Conservation (phyloP, 2,797 vertebrate genomes). For the Acanthis flammea region DNA sequence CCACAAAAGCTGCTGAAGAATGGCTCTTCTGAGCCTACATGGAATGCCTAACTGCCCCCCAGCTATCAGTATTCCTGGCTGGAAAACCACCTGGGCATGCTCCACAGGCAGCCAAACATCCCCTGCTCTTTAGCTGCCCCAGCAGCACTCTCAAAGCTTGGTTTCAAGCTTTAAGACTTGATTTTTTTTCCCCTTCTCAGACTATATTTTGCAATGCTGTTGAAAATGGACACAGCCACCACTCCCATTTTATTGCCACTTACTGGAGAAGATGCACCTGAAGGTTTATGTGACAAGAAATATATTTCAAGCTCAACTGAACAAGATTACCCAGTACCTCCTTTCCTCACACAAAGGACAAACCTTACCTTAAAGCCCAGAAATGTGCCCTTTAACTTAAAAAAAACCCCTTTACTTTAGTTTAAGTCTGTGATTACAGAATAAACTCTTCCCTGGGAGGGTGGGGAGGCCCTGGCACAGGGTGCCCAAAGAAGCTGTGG, state of each 20-base stretch:
- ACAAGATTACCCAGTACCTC: not conserved
- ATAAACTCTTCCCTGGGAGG: not conserved
- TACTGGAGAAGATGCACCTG: not conserved
- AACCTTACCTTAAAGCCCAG: not conserved
- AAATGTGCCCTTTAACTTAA: not conserved
- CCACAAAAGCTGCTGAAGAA: conserved; percentile 17
- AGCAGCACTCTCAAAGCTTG: not conserved
- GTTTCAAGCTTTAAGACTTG: not conserved
- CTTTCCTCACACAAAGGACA: not conserved
- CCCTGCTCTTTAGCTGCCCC: not conserved
- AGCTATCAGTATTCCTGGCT: not conserved
- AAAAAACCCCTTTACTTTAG: not conserved
- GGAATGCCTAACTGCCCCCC: not conserved
- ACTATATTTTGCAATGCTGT: not conserved
- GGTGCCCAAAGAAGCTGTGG: not conserved
- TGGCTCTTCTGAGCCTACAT: not conserved
- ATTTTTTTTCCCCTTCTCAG: not conserved
- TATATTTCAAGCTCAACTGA: not conserved
- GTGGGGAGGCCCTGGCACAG: not conserved
- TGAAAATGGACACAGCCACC: not conserved
- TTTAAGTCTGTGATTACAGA: not conserved
- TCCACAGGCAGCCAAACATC: not conserved
- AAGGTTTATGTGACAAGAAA: not conserved
- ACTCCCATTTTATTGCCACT: not conserved
- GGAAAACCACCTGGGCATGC: not conserved